phyloP scores from a whole-genome alignment of 92 coral and sea anemone species.

The Epizoanthus fatuus region DNA sequence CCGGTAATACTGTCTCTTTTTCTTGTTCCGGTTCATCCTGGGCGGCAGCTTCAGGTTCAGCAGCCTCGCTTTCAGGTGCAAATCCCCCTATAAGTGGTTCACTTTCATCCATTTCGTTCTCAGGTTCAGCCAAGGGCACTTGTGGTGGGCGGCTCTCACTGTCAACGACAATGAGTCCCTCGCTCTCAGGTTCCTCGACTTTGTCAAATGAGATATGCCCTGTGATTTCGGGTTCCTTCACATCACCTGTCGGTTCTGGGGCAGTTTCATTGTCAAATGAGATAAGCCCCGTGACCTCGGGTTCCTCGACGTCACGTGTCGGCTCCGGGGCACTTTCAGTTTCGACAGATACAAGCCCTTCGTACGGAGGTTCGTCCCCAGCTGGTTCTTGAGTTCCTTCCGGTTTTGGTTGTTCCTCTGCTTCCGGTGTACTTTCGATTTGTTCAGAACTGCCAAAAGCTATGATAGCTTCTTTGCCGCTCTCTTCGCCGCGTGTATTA shows the following conservation, averaged over 20 bases:
- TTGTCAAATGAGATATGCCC: neutral
- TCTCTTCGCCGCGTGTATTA: neutral
- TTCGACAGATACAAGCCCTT: neutral
- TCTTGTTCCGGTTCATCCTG: neutral
- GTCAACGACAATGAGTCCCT: conserved; percentile 12
- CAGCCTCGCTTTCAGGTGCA: conserved; percentile 12
- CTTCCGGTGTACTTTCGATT: conserved; percentile 23
- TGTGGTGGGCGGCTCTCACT: neutral
- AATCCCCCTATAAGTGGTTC: conserved; percentile 1
- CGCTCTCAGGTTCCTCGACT: conserved; percentile 10
- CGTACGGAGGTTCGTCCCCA: too few relatives aligned
- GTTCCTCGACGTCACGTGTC: conserved; percentile 5
- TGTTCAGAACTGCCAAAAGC: conserved; percentile 20
- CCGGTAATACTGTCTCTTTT: neutral
- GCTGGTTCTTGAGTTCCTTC: neutral
- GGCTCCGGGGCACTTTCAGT: conserved; percentile 1
- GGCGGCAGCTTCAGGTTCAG: neutral
- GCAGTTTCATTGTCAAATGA: neutral
- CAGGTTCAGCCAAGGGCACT: conserved; percentile 15
- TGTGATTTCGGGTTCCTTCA: neutral
- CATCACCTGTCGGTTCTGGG: neutral
- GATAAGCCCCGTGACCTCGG: neutral
- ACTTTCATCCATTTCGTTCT: conserved; percentile 30
- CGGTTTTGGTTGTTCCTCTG: conserved; percentile 8
- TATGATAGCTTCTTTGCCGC: conserved; percentile 6